These are phyloP conservation scores for Excalfactoria chinensis DNA, from an alignment of 2,113 vertebrate species.

Conservation along the genomic window DNA sequence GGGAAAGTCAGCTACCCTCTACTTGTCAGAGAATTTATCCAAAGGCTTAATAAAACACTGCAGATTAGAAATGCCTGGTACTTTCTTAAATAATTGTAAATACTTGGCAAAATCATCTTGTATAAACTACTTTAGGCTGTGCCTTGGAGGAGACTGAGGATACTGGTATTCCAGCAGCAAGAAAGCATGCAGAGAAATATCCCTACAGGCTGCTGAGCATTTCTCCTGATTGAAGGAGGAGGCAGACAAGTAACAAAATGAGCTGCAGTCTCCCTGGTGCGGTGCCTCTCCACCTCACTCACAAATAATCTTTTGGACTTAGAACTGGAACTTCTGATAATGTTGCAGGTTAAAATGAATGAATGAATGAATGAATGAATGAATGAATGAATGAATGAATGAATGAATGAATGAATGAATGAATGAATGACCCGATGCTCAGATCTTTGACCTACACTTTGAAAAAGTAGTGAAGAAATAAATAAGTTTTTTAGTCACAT, in stretches of 20 bases:
- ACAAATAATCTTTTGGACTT: neutral
- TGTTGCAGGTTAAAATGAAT: neutral
- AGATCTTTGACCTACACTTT: neutral
- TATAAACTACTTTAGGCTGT: neutral
- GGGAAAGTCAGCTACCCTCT: neutral
- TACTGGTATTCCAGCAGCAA: neutral
- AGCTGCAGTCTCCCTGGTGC: neutral
- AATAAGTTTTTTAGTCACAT: constrained; percentile 28
- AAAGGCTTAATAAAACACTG: neutral
- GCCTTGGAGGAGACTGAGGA: neutral
- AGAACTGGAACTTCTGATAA: neutral
- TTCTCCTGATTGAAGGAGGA: neutral
- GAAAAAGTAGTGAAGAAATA: neutral
- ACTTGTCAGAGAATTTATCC: neutral
- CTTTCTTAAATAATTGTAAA: neutral
- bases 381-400: neutral
- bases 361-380: neutral
- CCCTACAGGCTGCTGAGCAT: neutral
- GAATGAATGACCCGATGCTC: neutral
- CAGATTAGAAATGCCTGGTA: neutral
- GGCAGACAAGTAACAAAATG: neutral
- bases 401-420: neutral
- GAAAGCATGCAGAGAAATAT: neutral
- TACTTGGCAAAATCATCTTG: neutral
- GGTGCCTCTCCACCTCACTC: neutral